Percentiles rank a stretch among this genome's conserved stretches.
Conservation (phyloP, 2,113 vertebrate genomes). For the Poeciliopsis turrubarensis region DNA sequence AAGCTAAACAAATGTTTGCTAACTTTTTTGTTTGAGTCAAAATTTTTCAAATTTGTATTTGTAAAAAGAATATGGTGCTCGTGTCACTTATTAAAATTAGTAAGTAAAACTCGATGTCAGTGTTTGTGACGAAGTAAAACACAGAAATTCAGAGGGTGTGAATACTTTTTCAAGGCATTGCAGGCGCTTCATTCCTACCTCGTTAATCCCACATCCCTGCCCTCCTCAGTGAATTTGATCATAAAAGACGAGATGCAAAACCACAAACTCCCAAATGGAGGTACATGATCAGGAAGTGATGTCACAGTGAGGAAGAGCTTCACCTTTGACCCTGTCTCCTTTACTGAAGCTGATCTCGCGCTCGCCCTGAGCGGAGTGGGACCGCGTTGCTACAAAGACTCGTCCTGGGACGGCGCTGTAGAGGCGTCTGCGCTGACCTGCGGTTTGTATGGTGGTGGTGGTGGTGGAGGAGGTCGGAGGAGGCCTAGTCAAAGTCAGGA, state of each 20-base stretch:
- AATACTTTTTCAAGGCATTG: not conserved
- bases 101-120: no score
- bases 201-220: not conserved
- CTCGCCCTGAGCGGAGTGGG: constrained; percentile 89
- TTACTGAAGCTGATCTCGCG: constrained; percentile 91
- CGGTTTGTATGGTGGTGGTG: constrained; percentile 68
- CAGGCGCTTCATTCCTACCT: not conserved
- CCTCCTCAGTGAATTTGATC: not conserved
- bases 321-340: constrained; percentile 94
- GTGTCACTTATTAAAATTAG: no score
- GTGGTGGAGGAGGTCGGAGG: constrained; percentile 63
- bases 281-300: no score
- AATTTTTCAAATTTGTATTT: not conserved
- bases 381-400: constrained; percentile 88
- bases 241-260: not conserved
- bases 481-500: constrained; percentile 40
- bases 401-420: constrained; percentile 91
- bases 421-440: constrained; percentile 84
- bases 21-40: not conserved
- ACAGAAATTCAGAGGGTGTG: not conserved
- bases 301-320: constrained; percentile 6
- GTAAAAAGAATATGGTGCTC: no score
- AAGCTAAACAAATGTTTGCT: no score
- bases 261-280: constrained; percentile 36
- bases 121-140: not conserved